Conservation (phyloP, 2,888 invertebrate genomes). For the Habrosyne pyritoides region DNA sequence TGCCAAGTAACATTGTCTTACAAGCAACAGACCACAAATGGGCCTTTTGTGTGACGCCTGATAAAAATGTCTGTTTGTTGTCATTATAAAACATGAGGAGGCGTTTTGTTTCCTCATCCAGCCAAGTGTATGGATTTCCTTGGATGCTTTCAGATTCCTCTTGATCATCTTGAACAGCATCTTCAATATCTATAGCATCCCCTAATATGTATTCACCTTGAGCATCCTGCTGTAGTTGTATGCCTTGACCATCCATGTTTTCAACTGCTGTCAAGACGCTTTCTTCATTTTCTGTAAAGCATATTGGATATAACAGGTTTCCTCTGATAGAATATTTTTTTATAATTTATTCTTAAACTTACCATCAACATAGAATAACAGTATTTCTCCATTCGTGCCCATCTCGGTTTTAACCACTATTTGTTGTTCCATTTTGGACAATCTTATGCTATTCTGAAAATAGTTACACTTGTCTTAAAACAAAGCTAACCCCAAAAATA, state of each 20-base stretch:
- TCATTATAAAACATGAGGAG: constrained; percentile 71
- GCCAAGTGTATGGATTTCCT: constrained; percentile 50
- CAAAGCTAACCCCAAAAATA: neutral
- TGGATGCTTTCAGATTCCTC: constrained; percentile 26
- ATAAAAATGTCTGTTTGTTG: constrained; percentile 66
- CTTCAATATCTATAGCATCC: constrained; percentile 9
- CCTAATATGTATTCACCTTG: constrained; percentile 21
- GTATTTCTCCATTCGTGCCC: constrained; percentile 67
- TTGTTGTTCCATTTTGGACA: constrained; percentile 57
- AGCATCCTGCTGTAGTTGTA: constrained; percentile 39
- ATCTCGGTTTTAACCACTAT: constrained; percentile 71
- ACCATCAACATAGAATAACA: constrained; percentile 77
- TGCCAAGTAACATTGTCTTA: constrained; percentile 66
- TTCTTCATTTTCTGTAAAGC: constrained; percentile 58
- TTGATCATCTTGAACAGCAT: constrained; percentile 26
- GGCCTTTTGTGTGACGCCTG: constrained; percentile 53
- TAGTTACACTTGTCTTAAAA: neutral
- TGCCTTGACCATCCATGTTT: constrained; percentile 42
- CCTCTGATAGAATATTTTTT: constrained; percentile 1
- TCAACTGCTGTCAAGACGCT: constrained; percentile 54
- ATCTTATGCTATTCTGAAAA: neutral
- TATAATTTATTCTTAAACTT: constrained; percentile 24
- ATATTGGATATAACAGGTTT: neutral
- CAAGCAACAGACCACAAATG: constrained; percentile 73
- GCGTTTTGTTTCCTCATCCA: constrained; percentile 58